These are phyloP conservation scores for Notamacropus eugenii DNA, from an alignment of 2,797 vertebrate genomes.

Conservation along the genomic window DNA sequence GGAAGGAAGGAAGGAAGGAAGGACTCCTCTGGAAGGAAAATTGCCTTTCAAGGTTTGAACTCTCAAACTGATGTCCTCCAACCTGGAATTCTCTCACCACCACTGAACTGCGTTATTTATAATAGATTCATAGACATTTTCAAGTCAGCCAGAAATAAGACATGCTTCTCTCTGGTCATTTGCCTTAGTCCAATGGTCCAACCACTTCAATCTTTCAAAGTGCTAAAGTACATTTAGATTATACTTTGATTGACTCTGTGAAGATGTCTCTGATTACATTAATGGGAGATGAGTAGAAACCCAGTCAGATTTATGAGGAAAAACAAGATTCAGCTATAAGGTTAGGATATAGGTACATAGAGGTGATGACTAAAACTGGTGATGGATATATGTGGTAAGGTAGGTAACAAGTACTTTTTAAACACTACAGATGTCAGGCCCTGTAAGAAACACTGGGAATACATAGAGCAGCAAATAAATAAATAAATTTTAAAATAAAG, in stretches of 20 bases:
- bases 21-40: neutral
- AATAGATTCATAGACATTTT: neutral
- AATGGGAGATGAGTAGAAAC: neutral
- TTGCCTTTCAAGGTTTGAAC: neutral
- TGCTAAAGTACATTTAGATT: neutral
- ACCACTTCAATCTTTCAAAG: neutral
- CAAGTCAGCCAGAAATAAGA: neutral
- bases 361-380: neutral
- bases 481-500: neutral
- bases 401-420: neutral
- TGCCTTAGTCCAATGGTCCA: neutral
- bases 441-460: neutral
- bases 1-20: no score
- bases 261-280: neutral
- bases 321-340: neutral
- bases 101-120: neutral
- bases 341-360: neutral
- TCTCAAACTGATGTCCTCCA: neutral
- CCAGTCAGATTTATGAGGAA: neutral
- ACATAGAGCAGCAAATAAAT: neutral
- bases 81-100: neutral
- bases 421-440: neutral
- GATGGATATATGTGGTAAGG: neutral
- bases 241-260: neutral
- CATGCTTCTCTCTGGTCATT: neutral